Base-by-base conservation (phyloP, 2,888 invertebrate species). In the Drosophila vallismaia region DNA sequence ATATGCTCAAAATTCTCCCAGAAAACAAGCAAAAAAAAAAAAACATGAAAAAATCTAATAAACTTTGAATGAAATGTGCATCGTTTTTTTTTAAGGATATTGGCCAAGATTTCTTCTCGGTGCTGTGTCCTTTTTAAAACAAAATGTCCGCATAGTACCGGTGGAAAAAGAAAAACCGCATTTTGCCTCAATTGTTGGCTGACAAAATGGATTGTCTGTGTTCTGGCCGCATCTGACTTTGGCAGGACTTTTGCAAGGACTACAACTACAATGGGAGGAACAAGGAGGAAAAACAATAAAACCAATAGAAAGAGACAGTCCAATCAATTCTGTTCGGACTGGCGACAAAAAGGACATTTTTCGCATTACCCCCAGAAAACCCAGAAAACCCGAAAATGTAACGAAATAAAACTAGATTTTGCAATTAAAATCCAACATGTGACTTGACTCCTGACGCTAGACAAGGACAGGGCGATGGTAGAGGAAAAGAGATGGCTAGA, bases 401-500 rank as follows among this genome's bases (percentile, higher is more conserved):
- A 67, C 70, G 19, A 54, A 75, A 74, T 56, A 66, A 60, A 71
- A 69, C 71, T 54, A 40, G 51, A 46, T 49, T 68, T 78, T 71
- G 74, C 82, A 84, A 81, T 84, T 81, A 78, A 81, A 84, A 66
- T 69, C 63, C 78, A 80, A 57, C 75, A 50, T 64, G 50, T 58
- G 45, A 57, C 46, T 49, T 59, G 49, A 1, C 33, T 54, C 40
- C 10, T 38, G 51, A 46, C 40, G 31, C 28, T 26, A 26, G 1
- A 19, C 40, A 49, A 6, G 7, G 9, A 10, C 24, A 54, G n/a
- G 6, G 31, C 33, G 7, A 4, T 5, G 24, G 4, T 19, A 9
- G 8, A 4, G 7, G 8, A 12, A 24, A 4, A 6, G 10, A 36
- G 36, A n/a, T 8, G 48, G 46, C 45, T n/a, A 12, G 9, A 49